Conservation (phyloP, 30 jellyfish, hydroid and myxozoan genomes). For the Aurelia sp. region DNA sequence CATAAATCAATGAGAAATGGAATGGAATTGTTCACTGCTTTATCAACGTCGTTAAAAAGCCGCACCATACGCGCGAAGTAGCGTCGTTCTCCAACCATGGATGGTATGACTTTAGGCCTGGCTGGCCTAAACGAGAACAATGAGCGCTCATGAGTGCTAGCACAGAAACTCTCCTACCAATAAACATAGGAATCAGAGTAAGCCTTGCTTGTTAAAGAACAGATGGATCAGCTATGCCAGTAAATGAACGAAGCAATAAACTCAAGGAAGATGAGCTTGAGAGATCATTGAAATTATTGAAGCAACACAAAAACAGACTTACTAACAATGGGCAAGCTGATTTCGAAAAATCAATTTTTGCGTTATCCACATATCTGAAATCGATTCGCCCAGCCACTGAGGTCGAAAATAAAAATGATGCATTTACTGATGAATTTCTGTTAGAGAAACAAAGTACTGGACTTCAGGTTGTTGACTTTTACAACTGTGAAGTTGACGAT, state of each 20-base stretch:
- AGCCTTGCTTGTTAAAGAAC: not conserved
- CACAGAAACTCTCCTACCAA: too few species aligned
- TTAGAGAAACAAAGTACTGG: conserved; percentile 17
- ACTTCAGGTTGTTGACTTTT: conserved; percentile 66
- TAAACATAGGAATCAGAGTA: not conserved
- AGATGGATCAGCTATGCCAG: conserved; percentile 47
- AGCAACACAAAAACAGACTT: conserved; percentile 47
- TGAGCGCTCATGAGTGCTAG: too few species aligned
- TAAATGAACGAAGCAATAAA: conserved; percentile 6
- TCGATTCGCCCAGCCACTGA: conserved; percentile 72
- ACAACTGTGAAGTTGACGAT: conserved; percentile 73
- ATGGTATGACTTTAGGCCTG: not conserved
- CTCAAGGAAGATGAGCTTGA: conserved; percentile 57
- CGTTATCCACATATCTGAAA: conserved; percentile 75
- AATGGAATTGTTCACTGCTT: too few species aligned
- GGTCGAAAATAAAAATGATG: conserved; percentile 16
- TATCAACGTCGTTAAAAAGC: not conserved
- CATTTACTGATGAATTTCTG: conserved; percentile 46
- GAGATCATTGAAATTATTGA: conserved; percentile 58
- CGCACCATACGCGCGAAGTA: not conserved
- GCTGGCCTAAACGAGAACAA: not conserved
- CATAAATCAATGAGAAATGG: too few species aligned
- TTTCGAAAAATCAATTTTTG: conserved; percentile 69
- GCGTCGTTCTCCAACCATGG: conserved; percentile 66
- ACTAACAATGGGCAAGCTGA: conserved; percentile 58